Percentiles rank a stretch among this genome's conserved stretches.
phyloP scores from a whole-genome alignment of 1,140 invertebrate species.

The Neodiprion lecontei region DNA sequence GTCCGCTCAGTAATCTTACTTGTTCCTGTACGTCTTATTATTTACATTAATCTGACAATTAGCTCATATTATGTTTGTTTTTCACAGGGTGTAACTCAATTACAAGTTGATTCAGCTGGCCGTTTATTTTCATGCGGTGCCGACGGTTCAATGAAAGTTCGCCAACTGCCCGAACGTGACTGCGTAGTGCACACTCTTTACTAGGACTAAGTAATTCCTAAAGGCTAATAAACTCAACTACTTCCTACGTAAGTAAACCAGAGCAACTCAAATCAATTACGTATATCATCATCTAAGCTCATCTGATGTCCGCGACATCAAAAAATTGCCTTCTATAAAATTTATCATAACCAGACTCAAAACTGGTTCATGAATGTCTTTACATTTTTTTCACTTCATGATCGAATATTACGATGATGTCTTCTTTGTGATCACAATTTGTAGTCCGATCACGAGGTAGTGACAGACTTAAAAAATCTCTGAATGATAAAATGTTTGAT shows the following conservation, averaged over 20 bases:
- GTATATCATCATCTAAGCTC: background rate
- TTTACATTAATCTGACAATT: too few species aligned
- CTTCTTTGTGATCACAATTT: background rate
- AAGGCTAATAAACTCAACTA: conserved; percentile 32
- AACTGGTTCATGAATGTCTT: too few species aligned
- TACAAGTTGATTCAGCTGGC: conserved; percentile 85
- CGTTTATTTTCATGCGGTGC: conserved; percentile 97
- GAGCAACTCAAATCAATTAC: conserved; percentile 30
- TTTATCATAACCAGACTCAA: too few species aligned
- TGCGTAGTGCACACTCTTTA: conserved; percentile 59
- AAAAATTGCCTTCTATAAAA: too few species aligned
- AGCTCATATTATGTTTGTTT: conserved; percentile 18
- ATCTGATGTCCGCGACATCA: background rate
- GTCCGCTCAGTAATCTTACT: too few species aligned
- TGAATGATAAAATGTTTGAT: too few species aligned
- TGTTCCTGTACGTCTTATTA: too few species aligned
- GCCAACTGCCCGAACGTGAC: conserved; percentile 82
- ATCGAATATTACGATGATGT: background rate
- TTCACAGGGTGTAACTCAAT: conserved; percentile 86
- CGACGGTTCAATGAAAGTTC: conserved; percentile 98
- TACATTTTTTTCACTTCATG: background rate
- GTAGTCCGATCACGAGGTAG: too few species aligned
- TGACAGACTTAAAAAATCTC: too few species aligned
- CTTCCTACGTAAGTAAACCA: conserved; percentile 37
- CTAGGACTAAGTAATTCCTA: conserved; percentile 39